Evolutionary conservation across 2,113 vertebrate genomes (phyloP).

Genomic region (Mellivora capensis): DNA sequence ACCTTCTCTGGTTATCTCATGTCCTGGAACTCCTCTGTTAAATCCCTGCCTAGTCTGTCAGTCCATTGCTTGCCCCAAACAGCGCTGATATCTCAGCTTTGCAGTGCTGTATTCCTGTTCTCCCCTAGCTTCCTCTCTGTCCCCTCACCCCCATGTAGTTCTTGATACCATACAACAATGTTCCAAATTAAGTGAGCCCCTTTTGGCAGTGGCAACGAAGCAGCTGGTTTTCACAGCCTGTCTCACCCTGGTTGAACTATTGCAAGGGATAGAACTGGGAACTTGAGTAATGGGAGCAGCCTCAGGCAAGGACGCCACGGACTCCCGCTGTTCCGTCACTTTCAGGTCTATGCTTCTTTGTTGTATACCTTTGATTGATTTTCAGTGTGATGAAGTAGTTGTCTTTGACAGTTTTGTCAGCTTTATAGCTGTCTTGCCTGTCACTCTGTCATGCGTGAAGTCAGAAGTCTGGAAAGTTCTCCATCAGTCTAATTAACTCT

Average conservation of each 20-base stretch:
- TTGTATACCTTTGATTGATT: slow-evolving; percentile 9
- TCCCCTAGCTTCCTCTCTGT: not conserved
- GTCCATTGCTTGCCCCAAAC: not conserved
- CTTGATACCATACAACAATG: not conserved
- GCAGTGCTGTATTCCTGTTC: not conserved
- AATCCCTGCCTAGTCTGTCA: not conserved
- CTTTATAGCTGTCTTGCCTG: not conserved
- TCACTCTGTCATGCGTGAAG: not conserved
- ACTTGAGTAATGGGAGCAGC: not conserved
- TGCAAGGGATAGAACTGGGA: not conserved
- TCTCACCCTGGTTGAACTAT: not conserved
- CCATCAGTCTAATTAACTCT: not conserved
- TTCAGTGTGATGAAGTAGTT: slow-evolving; percentile 11
- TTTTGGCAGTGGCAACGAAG: not conserved
- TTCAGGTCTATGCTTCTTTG: slow-evolving; percentile 1
- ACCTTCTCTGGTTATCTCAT: not conserved
- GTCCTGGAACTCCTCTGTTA: not conserved
- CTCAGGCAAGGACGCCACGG: not conserved
- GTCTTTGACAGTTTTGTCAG: not conserved
- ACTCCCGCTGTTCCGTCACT: not conserved
- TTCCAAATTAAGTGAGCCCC: not conserved
- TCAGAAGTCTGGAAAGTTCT: not conserved
- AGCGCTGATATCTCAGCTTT: not conserved
- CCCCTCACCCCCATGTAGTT: not conserved
- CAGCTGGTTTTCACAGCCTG: not conserved